Percentiles rank a stretch among this genome's conserved stretches.
These are phyloP conservation scores for Habropoda laboriosa DNA, from an alignment of 1,140 invertebrate species.

Conservation along the genomic window DNA sequence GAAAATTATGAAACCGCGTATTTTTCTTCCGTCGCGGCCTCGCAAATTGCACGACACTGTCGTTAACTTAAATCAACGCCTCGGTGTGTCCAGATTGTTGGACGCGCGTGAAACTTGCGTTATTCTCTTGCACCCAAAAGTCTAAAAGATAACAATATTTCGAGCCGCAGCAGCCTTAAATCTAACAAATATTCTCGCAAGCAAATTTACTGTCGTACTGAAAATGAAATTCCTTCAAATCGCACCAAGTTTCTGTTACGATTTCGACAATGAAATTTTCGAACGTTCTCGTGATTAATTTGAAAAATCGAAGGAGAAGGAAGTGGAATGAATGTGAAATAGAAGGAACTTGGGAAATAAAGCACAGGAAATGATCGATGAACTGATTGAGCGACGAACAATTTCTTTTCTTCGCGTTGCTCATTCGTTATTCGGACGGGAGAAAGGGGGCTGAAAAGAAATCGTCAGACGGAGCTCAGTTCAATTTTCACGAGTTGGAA, in stretches of 20 bases:
- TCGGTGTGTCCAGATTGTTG: too few relatives aligned
- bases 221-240: too few relatives aligned
- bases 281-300: background rate
- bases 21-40: conserved; percentile 3
- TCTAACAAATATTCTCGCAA: too few relatives aligned
- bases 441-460: background rate
- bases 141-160: too few relatives aligned
- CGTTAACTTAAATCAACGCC: background rate
- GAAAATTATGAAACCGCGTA: conserved; percentile 57
- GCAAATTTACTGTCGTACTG: too few relatives aligned
- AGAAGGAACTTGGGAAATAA: background rate
- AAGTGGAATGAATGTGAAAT: background rate
- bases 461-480: conserved; percentile 3
- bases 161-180: too few relatives aligned
- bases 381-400: background rate
- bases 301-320: background rate
- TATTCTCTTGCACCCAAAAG: too few relatives aligned
- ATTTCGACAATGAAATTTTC: too few relatives aligned
- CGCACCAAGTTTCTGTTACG: too few relatives aligned
- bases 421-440: background rate
- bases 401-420: background rate
- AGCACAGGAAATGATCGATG: background rate
- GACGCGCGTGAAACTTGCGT: too few relatives aligned
- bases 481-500: conserved; percentile 27
- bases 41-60: background rate